A percentile compares a stretch with the other conserved stretches of the same genome.
Evolutionary conservation across 2,888 invertebrate species (phyloP).

Genomic region (Eupeodes luniger): DNA sequence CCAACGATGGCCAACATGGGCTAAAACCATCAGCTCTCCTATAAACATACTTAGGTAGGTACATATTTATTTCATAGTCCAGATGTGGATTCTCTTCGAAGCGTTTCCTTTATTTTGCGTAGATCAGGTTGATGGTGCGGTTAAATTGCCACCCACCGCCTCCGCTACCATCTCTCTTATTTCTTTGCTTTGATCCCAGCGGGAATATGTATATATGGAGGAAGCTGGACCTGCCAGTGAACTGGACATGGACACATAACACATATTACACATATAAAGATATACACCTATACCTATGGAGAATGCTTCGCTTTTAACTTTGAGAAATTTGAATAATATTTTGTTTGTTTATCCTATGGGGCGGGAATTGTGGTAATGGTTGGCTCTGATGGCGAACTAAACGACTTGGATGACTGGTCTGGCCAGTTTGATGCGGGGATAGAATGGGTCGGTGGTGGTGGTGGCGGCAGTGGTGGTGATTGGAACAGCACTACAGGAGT

Average conservation of each 20-base stretch:
- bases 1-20: no score
- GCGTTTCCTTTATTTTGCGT: slow-evolving; percentile 37
- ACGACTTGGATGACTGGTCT: slow-evolving; percentile 56
- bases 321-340: slow-evolving; percentile 74
- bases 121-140: slow-evolving; percentile 26
- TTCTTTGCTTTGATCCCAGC: slow-evolving; percentile 4
- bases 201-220: slow-evolving; percentile 34
- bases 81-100: slow-evolving; percentile 21
- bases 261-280: no score
- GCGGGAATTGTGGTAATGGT: slow-evolving; percentile 63
- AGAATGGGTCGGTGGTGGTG: slow-evolving; percentile 1
- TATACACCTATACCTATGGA: neutral
- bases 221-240: slow-evolving; percentile 18
- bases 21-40: neutral
- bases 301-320: slow-evolving; percentile 38
- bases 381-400: slow-evolving; percentile 56
- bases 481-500: slow-evolving; percentile 31
- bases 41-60: no score
- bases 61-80: slow-evolving; percentile 1
- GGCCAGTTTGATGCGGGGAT: neutral
- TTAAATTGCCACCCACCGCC: slow-evolving; percentile 10
- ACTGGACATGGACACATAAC: slow-evolving; percentile 18
- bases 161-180: neutral
- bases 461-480: neutral
- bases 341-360: slow-evolving; percentile 71